Evolutionary conservation across 2,113 vertebrate genomes (phyloP).

Genomic region (Tragelaphus strepsiceros): DNA sequence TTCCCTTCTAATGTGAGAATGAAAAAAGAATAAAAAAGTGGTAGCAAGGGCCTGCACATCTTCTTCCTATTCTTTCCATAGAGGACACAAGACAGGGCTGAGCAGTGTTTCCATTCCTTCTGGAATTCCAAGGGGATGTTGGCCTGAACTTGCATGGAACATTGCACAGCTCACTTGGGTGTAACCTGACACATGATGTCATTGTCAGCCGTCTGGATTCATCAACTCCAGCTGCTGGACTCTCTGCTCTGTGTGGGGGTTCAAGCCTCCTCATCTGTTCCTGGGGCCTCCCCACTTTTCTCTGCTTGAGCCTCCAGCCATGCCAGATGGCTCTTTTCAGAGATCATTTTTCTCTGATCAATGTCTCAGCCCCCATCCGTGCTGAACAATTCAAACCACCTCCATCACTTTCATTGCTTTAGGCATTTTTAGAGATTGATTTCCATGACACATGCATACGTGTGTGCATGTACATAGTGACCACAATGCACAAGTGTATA

Average conservation of each 20-base stretch:
- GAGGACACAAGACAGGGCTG: neutral
- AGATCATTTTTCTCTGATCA: constrained; percentile 42
- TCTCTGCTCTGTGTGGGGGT: constrained; percentile 48
- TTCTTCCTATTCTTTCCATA: neutral
- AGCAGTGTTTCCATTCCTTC: neutral
- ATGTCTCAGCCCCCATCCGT: neutral
- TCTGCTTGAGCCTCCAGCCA: constrained; percentile 52
- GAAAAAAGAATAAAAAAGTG: neutral
- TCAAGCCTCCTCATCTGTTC: constrained; percentile 63
- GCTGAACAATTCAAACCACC: neutral
- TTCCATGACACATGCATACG: neutral
- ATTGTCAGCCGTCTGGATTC: constrained; percentile 27
- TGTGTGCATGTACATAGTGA: neutral
- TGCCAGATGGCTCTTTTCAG: constrained; percentile 60
- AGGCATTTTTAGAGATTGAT: neutral
- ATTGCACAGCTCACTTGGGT: constrained; percentile 13
- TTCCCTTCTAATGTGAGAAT: neutral
- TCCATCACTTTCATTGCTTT: neutral
- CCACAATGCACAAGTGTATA: neutral
- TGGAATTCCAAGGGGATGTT: neutral
- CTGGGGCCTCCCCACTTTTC: neutral
- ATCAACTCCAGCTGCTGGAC: constrained; percentile 57
- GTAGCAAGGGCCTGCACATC: neutral
- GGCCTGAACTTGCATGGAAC: constrained; percentile 1
- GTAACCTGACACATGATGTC: constrained; percentile 50